Evolutionary conservation across 2,113 vertebrate genomes (phyloP), one percentile per base, ranked within the genome.

Genomic region (Azemiops feae): DNA sequence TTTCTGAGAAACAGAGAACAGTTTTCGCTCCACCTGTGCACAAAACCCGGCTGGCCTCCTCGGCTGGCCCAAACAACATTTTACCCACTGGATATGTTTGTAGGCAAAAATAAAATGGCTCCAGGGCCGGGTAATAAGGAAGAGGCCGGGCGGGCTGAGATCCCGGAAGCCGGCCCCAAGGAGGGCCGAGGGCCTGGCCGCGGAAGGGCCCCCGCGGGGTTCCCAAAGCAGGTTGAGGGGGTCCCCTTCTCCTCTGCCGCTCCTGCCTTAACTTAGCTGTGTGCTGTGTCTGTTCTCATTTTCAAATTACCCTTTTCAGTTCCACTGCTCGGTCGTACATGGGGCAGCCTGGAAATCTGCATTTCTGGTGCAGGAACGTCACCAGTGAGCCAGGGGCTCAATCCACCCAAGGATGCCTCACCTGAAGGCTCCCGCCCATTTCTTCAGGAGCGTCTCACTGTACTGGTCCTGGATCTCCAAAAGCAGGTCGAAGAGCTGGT

Each of bases 401-500:
- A 23, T 18, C n/a, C 69, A 9, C 57, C 81, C 47, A 6, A 0
- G 69, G 0, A 27, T 27, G 20, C 12, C 93, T 96, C 89, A 99
- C 99, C 99, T 98, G 98, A 99, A 99, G 90, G 98, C 98, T 53
- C 98, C 92, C 1, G 98, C 98, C 99, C 99, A 99, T 23, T 98
- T 99, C 97, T 99, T 99, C 52, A 99, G 98, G 93, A 99, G 97
- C 91, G 99, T 99, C 96, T 99, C 99, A 47, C 99, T 98, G 25
- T 99, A 99, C 91, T 99, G 99, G 87, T 99, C 99, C 94, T 99
- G 97, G 97, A 99, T 98, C 97, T 99, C 99, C 97, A 99, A 96
- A 57, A 99, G 97, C 99, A 99, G 98, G 96, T 99, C 99, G 34
- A 99, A 99, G 92, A 99, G 98, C 94, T 99, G 99, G 58, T 98